Evolutionary conservation across 2,113 vertebrate species (phyloP).

Genomic region (Proteles cristata): DNA sequence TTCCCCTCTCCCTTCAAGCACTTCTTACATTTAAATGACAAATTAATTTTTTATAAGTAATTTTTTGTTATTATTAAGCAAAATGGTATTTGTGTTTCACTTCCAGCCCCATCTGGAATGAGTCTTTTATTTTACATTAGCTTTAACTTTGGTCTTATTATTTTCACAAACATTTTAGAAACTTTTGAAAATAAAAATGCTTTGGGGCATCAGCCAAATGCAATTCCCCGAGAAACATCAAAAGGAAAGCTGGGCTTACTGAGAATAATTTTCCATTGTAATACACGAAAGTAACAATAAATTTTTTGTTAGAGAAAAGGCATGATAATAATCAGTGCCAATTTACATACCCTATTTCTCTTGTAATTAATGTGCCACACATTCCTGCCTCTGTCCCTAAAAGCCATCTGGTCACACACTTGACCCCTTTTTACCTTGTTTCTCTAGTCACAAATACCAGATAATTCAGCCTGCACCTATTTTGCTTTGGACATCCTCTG

Average conservation of each 20-base stretch:
- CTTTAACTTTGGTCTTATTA: constrained; percentile 32
- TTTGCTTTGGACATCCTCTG: background rate
- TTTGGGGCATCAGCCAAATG: constrained; percentile 31
- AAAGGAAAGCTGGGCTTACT: constrained; percentile 36
- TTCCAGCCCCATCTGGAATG: background rate
- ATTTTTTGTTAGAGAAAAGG: constrained; percentile 25
- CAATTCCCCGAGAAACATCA: constrained; percentile 44
- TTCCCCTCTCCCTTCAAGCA: background rate
- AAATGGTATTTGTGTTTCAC: constrained; percentile 39
- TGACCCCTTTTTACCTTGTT: background rate
- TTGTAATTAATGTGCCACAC: background rate
- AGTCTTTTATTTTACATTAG: constrained; percentile 59
- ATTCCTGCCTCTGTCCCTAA: background rate
- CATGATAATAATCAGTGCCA: background rate
- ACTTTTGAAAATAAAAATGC: constrained; percentile 63
- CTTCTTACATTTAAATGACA: background rate
- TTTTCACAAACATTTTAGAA: constrained; percentile 59
- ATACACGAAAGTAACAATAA: constrained; percentile 26
- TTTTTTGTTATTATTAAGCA: background rate
- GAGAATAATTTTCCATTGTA: constrained; percentile 56
- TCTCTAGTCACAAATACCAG: background rate
- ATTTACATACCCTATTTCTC: background rate
- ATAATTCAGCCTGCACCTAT: background rate
- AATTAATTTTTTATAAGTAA: background rate
- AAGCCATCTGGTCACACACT: background rate